phyloP scores from a whole-genome alignment of 2,113 vertebrate species.

The Calypte anna region DNA sequence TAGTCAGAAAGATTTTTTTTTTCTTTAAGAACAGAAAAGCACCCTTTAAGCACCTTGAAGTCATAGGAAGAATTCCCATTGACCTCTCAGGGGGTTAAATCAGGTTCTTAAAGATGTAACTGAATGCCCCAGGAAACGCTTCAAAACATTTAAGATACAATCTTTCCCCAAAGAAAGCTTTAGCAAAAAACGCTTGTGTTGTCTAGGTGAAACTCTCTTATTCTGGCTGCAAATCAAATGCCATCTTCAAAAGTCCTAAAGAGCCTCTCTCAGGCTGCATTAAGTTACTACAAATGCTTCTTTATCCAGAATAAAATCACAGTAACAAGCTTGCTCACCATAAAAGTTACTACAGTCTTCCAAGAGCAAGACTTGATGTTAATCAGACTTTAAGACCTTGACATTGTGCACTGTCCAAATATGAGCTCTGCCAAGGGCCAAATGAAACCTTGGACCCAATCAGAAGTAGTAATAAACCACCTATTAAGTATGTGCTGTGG shows the following conservation, averaged over 20 bases:
- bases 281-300: constrained; percentile 68
- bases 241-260: constrained; percentile 67
- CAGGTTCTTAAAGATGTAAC: background rate
- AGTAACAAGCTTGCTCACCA: constrained; percentile 54
- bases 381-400: constrained; percentile 52
- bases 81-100: constrained; percentile 28
- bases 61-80: background rate
- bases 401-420: constrained; percentile 51
- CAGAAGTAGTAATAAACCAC: background rate
- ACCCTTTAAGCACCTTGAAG: background rate
- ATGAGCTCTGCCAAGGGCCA: constrained; percentile 54
- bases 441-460: background rate
- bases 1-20: background rate
- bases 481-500: background rate
- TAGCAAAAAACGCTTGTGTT: background rate
- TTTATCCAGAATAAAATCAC: constrained; percentile 39
- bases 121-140: background rate
- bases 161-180: constrained; percentile 13
- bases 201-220: background rate
- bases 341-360: constrained; percentile 53
- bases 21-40: background rate
- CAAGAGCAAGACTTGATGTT: constrained; percentile 74
- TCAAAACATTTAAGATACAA: background rate
- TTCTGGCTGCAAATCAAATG: constrained; percentile 37
- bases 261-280: constrained; percentile 73